These are phyloP conservation scores for Falco punctatus DNA, from an alignment of 2,113 vertebrate species.

Conservation along the genomic window DNA sequence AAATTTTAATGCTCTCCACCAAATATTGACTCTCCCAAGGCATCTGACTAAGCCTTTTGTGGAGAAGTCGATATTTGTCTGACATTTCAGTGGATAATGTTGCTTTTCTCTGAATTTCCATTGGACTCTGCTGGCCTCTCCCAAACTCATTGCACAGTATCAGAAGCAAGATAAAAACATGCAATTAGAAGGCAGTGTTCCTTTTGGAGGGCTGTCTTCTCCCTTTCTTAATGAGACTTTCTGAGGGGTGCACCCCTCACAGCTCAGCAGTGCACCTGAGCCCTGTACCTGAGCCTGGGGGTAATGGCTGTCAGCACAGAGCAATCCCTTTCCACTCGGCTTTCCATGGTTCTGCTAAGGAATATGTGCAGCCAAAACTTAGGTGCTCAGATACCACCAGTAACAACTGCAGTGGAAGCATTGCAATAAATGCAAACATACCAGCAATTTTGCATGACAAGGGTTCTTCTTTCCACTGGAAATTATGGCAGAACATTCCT, in stretches of 20 bases:
- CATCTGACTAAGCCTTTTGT: constrained; percentile 41
- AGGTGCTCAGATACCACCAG: background rate
- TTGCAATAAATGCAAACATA: rapidly evolving
- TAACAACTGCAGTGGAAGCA: rapidly evolving
- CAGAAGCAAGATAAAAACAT: background rate
- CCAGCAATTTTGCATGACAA: background rate
- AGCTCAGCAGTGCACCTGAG: background rate
- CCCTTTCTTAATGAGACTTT: background rate
- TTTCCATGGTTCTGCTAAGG: background rate
- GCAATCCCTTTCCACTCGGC: background rate
- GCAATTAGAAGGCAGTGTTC: background rate
- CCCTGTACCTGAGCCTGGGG: background rate
- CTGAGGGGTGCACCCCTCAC: background rate
- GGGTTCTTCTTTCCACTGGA: background rate
- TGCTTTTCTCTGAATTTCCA: constrained; percentile 38
- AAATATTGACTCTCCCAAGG: constrained; percentile 49
- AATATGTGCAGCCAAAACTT: background rate
- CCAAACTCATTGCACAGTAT: background rate
- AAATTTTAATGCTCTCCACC: constrained; percentile 67
- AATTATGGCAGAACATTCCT: background rate
- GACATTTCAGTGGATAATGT: constrained; percentile 57
- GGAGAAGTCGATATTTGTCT: constrained; percentile 51
- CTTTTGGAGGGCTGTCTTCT: background rate
- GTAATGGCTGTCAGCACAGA: background rate
- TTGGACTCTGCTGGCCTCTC: background rate